Base-by-base conservation (phyloP, 2,888 invertebrate species). In the Dolomedes plantarius region DNA sequence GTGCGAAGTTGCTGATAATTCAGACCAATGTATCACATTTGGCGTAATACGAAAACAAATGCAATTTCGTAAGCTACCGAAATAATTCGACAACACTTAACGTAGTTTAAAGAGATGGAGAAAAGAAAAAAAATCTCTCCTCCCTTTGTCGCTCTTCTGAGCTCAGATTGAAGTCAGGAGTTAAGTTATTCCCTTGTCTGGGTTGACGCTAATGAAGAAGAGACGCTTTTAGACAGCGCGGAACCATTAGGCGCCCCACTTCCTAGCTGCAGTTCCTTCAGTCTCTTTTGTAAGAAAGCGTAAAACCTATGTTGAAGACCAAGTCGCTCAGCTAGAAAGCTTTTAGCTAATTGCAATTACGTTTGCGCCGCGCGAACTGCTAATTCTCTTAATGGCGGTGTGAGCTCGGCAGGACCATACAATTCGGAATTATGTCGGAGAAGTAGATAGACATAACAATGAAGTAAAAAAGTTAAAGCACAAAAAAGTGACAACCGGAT, bases 311-410 rank as follows among this genome's bases (percentile, higher is more conserved):
- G 74, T 56, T 68, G 56, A 41, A 81, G 28, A 75, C 36, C 56
- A 19, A 72, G 65, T 46, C 71, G 19, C 75, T 62, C 64, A 64
- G 68, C 16, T 65, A 31, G 83, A 77, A 83, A 83, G 83, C 83
- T 83, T 83, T 83, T 83, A 83, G 76, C 82, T 83, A 77, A 83
- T 83, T 83, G 82, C 76, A 67, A 83, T 76, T 72, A 76, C 50
- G 76, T 83, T 71, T 72, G 71, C 32, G 28, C 36, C 11, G 71
- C 41, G 50, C 46, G 76, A 77, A 76, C 76, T 56, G 27, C 71
- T 76, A 76, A 83, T 72, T 77, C 72, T 13, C 62, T 62, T 76
- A 82, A 82, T 82, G 82, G 82, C 16, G 74, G 82, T 62, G 46
- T 71, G 36, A 19, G 31, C 32, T 67, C n/a, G 27, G 23, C n/a